Base-by-base conservation (phyloP, 2,888 invertebrate genomes). In the Rhamphomyia laevipes region DNA sequence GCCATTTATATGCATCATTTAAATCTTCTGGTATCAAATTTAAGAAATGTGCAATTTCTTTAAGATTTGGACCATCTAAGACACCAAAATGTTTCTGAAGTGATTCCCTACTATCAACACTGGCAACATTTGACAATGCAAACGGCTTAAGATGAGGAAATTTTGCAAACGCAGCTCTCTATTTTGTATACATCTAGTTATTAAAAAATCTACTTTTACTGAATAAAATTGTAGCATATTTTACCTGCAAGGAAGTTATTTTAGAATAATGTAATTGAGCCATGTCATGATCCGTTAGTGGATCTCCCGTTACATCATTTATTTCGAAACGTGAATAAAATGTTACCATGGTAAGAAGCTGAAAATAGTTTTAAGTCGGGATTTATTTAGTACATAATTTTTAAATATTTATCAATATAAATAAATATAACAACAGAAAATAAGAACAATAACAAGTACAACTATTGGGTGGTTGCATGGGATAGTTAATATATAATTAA, bases 261-360 rank as follows among this genome's bases (percentile, higher is more conserved):
- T 86, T 84, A 23, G 88, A 81, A 66, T 97, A 99, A 70, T 99
- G 99, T 27, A 86, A 73, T 61, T 91, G 82, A 33, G 91, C 90
- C 83, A 97, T 93, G 61, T 96, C 92, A 53, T 88, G 83, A 63
- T 96, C 92, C 0, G 87, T 89, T 57, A 97, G 74, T 0, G 95
- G 89, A 66, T 95, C 94, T 0, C 97, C 97, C 1, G 89, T 87
- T 61, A 89, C 87, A 63, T 99, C 97, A 67, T 91, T 93, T 54
- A 99, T 99, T 73, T 99, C 99, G 70, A 99, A 99, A 51, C 90
- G 80, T 0, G 91, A 84, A 70, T 99, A 99, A 66, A 97, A 96
- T 64, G 92, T 92, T 47, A 99, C 72, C 85, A 94, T 93, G 57
- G 93, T 89, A 59, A 97, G 71, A 6, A 99, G 74, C 89, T 96